Conservation (phyloP, 2,888 invertebrate species). For the Drosophila atripex region DNA sequence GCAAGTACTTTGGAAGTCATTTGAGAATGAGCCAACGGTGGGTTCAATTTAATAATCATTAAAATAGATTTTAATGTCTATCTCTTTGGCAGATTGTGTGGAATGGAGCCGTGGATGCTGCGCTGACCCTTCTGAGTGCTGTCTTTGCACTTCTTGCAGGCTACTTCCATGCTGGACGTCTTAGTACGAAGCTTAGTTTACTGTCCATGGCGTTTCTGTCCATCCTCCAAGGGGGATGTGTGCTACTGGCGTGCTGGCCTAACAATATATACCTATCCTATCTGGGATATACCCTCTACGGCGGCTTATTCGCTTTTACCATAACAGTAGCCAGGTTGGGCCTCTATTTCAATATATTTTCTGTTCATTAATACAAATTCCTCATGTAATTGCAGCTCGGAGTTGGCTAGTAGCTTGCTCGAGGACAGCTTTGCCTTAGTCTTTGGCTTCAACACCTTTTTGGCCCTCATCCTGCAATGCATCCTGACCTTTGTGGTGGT, state of each 20-base stretch:
- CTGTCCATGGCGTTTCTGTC: constrained; percentile 84
- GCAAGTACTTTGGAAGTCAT: constrained; percentile 89
- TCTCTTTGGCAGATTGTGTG: constrained; percentile 70
- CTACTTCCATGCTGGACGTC: constrained; percentile 78
- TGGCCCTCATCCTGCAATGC: constrained; percentile 91
- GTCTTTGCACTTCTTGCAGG: constrained; percentile 86
- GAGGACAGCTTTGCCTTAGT: constrained; percentile 95
- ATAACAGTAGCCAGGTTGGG: constrained; percentile 81
- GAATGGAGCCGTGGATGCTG: constrained; percentile 93
- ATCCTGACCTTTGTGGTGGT: constrained; percentile 87
- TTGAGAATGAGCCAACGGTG: constrained; percentile 82
- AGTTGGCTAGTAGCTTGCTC: constrained; percentile 91
- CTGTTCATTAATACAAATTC: too few species aligned
- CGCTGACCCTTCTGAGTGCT: constrained; percentile 88
- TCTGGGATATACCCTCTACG: constrained; percentile 89
- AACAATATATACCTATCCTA: constrained; percentile 89
- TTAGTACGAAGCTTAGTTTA: constrained; percentile 83
- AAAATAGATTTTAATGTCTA: not conserved
- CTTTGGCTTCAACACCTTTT: constrained; percentile 94
- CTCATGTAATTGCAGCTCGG: constrained; percentile 86
- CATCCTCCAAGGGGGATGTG: constrained; percentile 85
- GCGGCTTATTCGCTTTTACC: constrained; percentile 90
- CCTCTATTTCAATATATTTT: not conserved
- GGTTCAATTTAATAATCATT: constrained; percentile 12
- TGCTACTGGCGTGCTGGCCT: constrained; percentile 86